Conservation (phyloP, 2,113 vertebrate genomes). For the Callorhinus ursinus region DNA sequence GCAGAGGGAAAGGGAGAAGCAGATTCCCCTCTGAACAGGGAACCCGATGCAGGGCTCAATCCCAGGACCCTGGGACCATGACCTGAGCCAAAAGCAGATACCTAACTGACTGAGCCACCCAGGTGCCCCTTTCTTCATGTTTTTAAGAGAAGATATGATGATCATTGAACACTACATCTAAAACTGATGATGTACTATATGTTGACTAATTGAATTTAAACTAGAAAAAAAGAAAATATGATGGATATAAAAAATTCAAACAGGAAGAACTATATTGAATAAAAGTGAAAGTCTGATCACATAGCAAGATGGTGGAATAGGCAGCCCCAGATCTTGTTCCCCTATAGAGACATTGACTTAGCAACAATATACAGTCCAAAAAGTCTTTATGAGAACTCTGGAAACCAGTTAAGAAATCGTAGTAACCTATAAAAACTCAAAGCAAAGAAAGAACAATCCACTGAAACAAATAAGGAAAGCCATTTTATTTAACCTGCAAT, state of each 20-base stretch:
- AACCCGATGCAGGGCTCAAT: too few species aligned
- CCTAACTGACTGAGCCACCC: too few species aligned
- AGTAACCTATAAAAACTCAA: not conserved
- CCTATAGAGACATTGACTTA: not conserved
- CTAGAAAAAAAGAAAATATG: too few species aligned
- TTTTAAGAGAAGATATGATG: conserved; percentile 23
- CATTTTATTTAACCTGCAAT: not conserved
- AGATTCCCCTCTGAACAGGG: too few species aligned
- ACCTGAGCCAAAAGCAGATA: too few species aligned
- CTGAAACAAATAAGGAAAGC: not conserved
- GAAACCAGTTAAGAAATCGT: not conserved
- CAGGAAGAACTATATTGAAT: conserved; percentile 11
- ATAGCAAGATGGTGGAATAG: not conserved
- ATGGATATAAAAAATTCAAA: not conserved
- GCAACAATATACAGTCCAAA: not conserved
- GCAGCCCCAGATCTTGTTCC: not conserved
- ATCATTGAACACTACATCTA: not conserved
- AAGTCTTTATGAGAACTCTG: not conserved
- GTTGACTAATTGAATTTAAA: not conserved
- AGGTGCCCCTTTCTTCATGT: not conserved
- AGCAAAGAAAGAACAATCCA: not conserved
- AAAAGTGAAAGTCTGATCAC: not conserved
- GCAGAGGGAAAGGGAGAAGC: too few species aligned
- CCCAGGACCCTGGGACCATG: too few species aligned
- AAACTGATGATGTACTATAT: too few species aligned